Base-by-base conservation (phyloP, 1,140 invertebrate species). In the Brachionus calyciflorus region DNA sequence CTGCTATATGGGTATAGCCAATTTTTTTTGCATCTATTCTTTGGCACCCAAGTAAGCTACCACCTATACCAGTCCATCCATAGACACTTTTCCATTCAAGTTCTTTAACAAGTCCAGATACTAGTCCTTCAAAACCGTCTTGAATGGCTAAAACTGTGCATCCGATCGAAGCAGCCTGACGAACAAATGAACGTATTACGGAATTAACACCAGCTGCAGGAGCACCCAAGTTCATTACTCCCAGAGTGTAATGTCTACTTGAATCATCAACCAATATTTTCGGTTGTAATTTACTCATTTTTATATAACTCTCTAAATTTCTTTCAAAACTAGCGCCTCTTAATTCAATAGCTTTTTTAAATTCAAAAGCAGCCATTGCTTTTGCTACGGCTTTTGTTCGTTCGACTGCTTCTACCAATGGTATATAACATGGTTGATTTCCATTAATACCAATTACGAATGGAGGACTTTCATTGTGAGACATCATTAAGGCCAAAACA, bases 151-250 rank as follows among this genome's bases (percentile, higher is more conserved):
- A 90, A n/a, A 97, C 92, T 76, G 89, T 91, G 84, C 93, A 93
- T 14, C 94, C 88, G 76, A 88, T 83, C 84, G 93, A 97, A 81
- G 98, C 92, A 80, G 91, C 91, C 84, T 97, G 94, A 28, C 95
- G 88, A 0, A 98, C 95, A 85, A 98, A 98, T 2, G 95, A 95
- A 78, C 96, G 89, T 3, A 98, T 93, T 0, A 94, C 93, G 28
- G 96, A 93, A 87, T 99, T 99, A 92, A 96, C 94, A 78, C 96
- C 96, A 86, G 96, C 98, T 65, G 94, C 93, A 0, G 97, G 96
- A 21, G 97, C 96, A 79, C 97, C 97, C 80, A 98, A 91, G 84
- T 97, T 94, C 90, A 99, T 94, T n/a, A 99, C 92, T n/a, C 90
- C 96, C 76, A 99, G 83, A 55, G 90, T 94, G 80, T 90, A 93